Percentiles rank a stretch among this genome's conserved stretches.
These are phyloP conservation scores for Neopipo cinnamomea DNA, from an alignment of 2,113 vertebrate genomes.

Conservation along the genomic window DNA sequence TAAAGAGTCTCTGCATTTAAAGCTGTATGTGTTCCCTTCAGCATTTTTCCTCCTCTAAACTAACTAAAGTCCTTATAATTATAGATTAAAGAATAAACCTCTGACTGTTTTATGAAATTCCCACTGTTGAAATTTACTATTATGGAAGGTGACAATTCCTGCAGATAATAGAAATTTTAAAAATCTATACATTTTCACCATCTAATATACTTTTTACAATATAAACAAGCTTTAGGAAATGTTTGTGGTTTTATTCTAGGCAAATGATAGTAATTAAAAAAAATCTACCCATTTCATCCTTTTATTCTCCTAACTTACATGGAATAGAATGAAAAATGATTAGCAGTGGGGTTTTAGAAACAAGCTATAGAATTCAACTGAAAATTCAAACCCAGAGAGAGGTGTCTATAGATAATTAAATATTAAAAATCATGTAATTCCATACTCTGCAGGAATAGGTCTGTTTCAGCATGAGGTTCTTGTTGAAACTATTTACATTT, in stretches of 20 bases:
- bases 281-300: neutral
- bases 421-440: neutral
- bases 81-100: neutral
- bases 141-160: neutral
- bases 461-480: neutral
- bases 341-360: neutral
- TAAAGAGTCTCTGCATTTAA: neutral
- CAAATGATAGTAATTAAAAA: neutral
- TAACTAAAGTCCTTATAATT: neutral
- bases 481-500: neutral
- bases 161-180: neutral
- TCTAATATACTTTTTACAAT: neutral
- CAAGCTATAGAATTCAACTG: neutral
- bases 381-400: neutral
- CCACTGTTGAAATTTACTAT: neutral
- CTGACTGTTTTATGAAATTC: neutral
- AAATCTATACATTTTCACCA: neutral
- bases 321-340: neutral
- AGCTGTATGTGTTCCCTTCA: neutral
- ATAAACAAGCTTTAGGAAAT: neutral
- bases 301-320: neutral
- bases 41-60: neutral
- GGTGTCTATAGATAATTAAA: neutral
- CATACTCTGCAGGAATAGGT: neutral
- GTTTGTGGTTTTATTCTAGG: neutral